Evolutionary conservation across 2,888 invertebrate genomes (phyloP).

Genomic region (Coelinius sp.): DNA sequence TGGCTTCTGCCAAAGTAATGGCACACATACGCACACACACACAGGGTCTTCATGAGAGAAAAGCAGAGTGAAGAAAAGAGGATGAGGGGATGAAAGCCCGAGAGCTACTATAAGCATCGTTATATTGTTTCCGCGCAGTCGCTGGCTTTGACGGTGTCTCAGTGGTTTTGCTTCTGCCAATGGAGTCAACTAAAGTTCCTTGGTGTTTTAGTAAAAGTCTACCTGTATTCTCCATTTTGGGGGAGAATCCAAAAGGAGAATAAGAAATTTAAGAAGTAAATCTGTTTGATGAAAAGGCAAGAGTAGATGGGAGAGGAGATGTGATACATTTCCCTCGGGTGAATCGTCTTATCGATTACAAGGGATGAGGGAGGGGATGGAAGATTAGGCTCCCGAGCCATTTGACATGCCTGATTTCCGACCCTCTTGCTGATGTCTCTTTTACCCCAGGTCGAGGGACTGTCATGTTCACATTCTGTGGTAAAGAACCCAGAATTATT

Average conservation of each 20-base stretch:
- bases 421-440: conserved; percentile 4
- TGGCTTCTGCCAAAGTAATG: not conserved
- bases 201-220: not conserved
- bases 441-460: not conserved
- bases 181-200: conserved; percentile 1
- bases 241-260: not conserved
- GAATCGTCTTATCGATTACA: conserved; percentile 33
- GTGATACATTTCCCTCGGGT: conserved; percentile 13
- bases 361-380: not conserved
- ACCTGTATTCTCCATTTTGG: not conserved
- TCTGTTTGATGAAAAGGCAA: not conserved
- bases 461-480: not conserved
- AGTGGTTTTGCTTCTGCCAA: not conserved
- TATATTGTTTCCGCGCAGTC: conserved; percentile 24
- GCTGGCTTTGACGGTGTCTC: conserved; percentile 17
- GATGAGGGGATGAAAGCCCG: not conserved
- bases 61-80: conserved; percentile 2
- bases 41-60: not conserved
- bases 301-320: not conserved
- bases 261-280: not conserved
- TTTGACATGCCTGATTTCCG: conserved; percentile 18
- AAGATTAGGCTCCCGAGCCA: conserved; percentile 22
- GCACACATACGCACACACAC: no score
- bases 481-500: conserved; percentile 18
- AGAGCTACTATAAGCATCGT: conserved; percentile 13